phyloP scores from a whole-genome alignment of 2,113 vertebrate species.

The Gallinago jamesoni region DNA sequence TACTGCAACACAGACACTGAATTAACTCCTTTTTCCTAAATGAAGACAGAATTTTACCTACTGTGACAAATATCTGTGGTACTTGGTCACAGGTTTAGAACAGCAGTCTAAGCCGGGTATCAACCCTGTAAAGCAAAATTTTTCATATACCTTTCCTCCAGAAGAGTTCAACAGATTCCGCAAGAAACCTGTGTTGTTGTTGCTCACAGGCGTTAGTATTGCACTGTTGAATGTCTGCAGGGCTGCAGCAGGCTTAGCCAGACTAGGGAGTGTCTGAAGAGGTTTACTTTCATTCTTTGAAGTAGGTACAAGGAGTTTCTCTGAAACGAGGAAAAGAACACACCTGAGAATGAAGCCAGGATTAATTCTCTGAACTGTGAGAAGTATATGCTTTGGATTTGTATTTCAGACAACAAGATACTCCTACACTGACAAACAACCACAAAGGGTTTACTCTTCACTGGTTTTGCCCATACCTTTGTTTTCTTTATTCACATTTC shows the following conservation, averaged over 20 bases:
- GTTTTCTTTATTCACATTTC: slow-evolving; percentile 80
- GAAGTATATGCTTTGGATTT: not conserved
- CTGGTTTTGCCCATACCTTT: slow-evolving; percentile 68
- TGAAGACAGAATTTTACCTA: not conserved
- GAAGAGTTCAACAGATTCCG: slow-evolving; percentile 80
- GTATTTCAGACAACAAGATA: not conserved
- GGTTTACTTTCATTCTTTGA: slow-evolving; percentile 78
- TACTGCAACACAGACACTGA: not conserved
- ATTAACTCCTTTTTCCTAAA: not conserved
- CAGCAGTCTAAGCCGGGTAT: not conserved
- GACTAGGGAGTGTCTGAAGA: slow-evolving; percentile 72
- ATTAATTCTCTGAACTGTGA: not conserved
- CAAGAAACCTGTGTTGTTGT: slow-evolving; percentile 78
- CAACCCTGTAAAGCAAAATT: not conserved
- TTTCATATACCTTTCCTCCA: slow-evolving; percentile 70
- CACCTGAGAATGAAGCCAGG: not conserved
- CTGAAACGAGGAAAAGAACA: slow-evolving; percentile 41
- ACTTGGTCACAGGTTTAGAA: not conserved
- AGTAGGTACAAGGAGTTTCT: slow-evolving; percentile 70
- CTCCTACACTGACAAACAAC: not conserved
- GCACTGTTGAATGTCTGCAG: slow-evolving; percentile 82
- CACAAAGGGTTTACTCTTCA: not conserved
- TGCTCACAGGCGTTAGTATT: slow-evolving; percentile 79
- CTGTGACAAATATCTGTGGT: not conserved
- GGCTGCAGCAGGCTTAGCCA: slow-evolving; percentile 72